Base-by-base conservation (phyloP, 2,888 invertebrate genomes). In the Epicampocera succincta region DNA sequence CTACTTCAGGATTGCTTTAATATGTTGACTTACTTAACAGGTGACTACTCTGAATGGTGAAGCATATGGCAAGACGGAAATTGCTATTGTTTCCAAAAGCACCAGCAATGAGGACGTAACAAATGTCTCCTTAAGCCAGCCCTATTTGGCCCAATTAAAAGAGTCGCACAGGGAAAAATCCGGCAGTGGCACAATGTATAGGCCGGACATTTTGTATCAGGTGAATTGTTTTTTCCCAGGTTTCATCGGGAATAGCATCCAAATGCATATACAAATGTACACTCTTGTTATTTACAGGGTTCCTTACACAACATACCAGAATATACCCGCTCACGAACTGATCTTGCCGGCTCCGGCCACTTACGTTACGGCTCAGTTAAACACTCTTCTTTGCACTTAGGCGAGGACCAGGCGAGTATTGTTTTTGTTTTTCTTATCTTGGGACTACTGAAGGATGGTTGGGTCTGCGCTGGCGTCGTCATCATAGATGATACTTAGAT, bases 141-240 rank as follows among this genome's bases (percentile, higher is more conserved):
- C 96, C 2, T 90, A 91, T 61, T 85, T 91, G 65, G 71, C 66
- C 0, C 83, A 84, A 56, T 83, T 87, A 17, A 86, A 85, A 58
- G 88, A 86, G 3, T 73, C 84, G 13, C 87, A 88, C 56, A 85
- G 87, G 12, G 90, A 90, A 38, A 87, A 85, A 46, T 93, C 93
- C 42, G 94, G 94, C 40, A 95, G 95, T 85, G 95, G 96, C 1
- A 95, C 97, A 15, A 94, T 98, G 93, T 93, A 95, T 86, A 93
- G 96, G 68, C 96, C 96, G 69, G 98, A 99, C 90, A 95, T 97
- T 9, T 94, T 98, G 86, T 98, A 98, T 89, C 95, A 96, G 88
- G 97, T 97, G 84, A 96, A 71, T 71, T 4, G 5, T 17, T 25
- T 25, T 25, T 25, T 25, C 2, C 5, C 5, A 25, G 5, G 2